These are phyloP conservation scores for Bombus consobrinus DNA, from an alignment of 1,140 invertebrate genomes.

Conservation along the genomic window DNA sequence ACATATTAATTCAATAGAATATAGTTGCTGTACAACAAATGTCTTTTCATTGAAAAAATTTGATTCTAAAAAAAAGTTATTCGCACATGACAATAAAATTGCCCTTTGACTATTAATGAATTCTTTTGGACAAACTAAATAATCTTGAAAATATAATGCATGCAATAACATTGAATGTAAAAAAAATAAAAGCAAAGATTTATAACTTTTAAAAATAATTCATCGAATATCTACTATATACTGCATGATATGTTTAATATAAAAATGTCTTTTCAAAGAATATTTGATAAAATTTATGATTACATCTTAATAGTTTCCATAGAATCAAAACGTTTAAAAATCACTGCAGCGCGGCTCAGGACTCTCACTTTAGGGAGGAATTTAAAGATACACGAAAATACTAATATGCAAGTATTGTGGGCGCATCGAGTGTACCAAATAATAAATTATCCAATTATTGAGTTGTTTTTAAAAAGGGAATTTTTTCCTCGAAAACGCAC, in stretches of 20 bases:
- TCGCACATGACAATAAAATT: background rate
- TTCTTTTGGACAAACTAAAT: background rate
- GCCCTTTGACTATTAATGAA: background rate
- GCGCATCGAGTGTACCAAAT: conserved; percentile 18
- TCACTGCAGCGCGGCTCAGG: conserved; percentile 50
- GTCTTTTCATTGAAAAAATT: background rate
- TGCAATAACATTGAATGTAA: background rate
- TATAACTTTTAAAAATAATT: background rate
- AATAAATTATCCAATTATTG: conserved; percentile 18
- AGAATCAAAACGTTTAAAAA: conserved; percentile 39
- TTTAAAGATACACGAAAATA: conserved; percentile 26
- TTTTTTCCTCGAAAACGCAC: conserved; percentile 34
- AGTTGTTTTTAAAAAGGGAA: conserved; percentile 24
- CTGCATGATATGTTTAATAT: conserved; percentile 48
- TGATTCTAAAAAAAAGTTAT: background rate
- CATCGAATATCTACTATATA: background rate
- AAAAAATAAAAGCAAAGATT: background rate
- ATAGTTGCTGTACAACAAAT: conserved; percentile 13
- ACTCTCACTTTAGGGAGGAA: conserved; percentile 39
- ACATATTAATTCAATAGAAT: background rate
- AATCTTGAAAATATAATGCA: conserved; percentile 1
- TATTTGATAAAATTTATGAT: conserved; percentile 26
- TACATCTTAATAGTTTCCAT: background rate
- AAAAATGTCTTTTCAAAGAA: conserved; percentile 49
- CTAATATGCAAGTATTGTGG: conserved; percentile 7